Conservation (phyloP, 2,113 vertebrate species). For the Chrysemys picta region DNA sequence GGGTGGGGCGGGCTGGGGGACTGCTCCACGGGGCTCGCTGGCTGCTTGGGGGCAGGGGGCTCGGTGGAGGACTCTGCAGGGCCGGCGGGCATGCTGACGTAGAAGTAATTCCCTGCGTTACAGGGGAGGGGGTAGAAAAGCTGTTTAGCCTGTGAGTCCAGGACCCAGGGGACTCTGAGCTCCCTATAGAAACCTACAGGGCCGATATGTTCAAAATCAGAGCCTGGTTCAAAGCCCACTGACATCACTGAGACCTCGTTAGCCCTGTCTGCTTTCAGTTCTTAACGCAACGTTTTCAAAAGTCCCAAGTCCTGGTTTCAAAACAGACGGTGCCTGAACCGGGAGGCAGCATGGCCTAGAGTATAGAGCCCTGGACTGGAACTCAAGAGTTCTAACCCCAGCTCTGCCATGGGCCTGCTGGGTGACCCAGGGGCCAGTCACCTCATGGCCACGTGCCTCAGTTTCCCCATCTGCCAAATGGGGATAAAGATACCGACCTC, state of each 20-base stretch:
- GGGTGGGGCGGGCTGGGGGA: not conserved
- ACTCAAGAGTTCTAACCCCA: not conserved
- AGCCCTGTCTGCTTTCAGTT: not conserved
- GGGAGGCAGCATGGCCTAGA: not conserved
- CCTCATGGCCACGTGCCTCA: not conserved
- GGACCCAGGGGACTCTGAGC: not conserved
- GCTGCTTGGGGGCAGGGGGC: not conserved
- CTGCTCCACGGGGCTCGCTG: not conserved
- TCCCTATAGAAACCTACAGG: not conserved
- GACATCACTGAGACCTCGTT: not conserved
- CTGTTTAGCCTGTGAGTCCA: not conserved
- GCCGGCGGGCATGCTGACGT: slow-evolving; percentile 73
- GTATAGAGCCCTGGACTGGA: not conserved
- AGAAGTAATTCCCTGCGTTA: slow-evolving; percentile 77
- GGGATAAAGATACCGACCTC: not conserved
- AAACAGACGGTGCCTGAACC: too few relatives aligned
- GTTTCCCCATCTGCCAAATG: not conserved
- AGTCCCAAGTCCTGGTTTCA: not conserved
- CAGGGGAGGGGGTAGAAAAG: not conserved
- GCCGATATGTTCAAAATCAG: not conserved
- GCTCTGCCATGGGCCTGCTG: not conserved
- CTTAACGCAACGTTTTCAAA: not conserved
- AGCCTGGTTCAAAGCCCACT: not conserved
- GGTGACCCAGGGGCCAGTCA: not conserved
- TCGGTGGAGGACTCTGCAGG: slow-evolving; percentile 36